Percentiles rank a stretch among this genome's conserved stretches.
Evolutionary conservation across 2,888 invertebrate species (phyloP).

Genomic region (Elaeidobius kamerunicus): DNA sequence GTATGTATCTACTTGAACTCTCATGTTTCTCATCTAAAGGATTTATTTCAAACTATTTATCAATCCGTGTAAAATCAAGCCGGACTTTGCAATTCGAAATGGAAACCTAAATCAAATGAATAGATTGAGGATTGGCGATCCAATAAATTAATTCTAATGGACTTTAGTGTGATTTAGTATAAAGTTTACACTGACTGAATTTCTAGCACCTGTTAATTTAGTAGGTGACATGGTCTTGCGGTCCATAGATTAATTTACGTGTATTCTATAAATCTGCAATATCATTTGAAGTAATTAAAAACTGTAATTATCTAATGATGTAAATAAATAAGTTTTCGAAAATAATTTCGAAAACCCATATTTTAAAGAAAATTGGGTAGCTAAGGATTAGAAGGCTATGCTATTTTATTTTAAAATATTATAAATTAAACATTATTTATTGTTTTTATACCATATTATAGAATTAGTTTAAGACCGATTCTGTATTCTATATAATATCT

Average conservation of each 20-base stretch:
- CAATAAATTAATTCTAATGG: constrained; percentile 23
- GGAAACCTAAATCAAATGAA: constrained; percentile 19
- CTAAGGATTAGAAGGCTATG: too few relatives aligned
- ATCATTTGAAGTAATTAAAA: too few relatives aligned
- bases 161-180: constrained; percentile 18
- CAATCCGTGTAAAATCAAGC: constrained; percentile 7
- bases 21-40: not conserved
- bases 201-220: constrained; percentile 9
- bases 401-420: too few relatives aligned
- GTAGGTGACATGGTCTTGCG: not conserved
- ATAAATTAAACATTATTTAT: too few relatives aligned
- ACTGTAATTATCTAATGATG: too few relatives aligned
- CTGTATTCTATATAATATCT: too few relatives aligned
- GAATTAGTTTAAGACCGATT: too few relatives aligned
- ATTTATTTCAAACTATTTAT: constrained; percentile 7
- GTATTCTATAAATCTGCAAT: too few relatives aligned
- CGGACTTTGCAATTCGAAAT: constrained; percentile 12
- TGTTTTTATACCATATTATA: too few relatives aligned
- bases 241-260: too few relatives aligned
- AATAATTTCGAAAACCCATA: not conserved
- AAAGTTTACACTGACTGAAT: constrained; percentile 1
- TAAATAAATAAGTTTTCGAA: not conserved
- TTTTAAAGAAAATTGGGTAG: too few relatives aligned
- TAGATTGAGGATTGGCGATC: constrained; percentile 16
- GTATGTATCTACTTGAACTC: not conserved